Evolutionary conservation across 2,113 vertebrate species (phyloP).

Genomic region (Phylloscopus trochiloides): DNA sequence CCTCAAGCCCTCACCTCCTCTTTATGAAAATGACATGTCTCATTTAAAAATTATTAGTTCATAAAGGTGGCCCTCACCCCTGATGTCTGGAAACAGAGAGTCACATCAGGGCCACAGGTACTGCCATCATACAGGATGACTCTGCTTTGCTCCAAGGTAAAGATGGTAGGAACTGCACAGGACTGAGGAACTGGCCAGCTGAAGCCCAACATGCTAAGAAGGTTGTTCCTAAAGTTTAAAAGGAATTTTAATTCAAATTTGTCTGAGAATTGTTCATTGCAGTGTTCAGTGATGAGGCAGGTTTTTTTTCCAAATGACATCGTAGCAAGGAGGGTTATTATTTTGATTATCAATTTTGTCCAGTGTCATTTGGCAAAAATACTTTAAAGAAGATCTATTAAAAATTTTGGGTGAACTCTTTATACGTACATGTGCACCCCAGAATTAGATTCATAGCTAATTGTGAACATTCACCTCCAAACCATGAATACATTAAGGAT

Average conservation of each 20-base stretch:
- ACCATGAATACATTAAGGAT: background rate
- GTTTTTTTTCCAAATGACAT: background rate
- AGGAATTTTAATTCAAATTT: background rate
- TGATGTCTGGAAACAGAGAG: rapidly evolving
- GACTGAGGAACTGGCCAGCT: background rate
- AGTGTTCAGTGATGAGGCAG: background rate
- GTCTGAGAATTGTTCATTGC: background rate
- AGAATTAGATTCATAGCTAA: background rate
- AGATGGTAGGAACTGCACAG: rapidly evolving
- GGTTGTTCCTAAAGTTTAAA: background rate
- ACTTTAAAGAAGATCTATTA: background rate
- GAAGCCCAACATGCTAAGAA: background rate
- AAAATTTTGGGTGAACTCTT: background rate
- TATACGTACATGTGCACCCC: too few relatives aligned
- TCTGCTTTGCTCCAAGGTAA: background rate
- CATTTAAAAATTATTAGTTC: background rate
- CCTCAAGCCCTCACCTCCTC: background rate
- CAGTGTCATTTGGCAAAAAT: background rate
- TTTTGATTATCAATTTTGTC: background rate
- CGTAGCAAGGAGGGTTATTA: background rate
- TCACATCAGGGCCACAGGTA: background rate
- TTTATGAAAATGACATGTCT: background rate
- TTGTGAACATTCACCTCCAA: background rate
- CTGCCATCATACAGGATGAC: rapidly evolving
- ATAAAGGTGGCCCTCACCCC: background rate